These are phyloP conservation scores for Eupelmus urozonus DNA, from an alignment of 2,888 invertebrate genomes.

Conservation along the genomic window DNA sequence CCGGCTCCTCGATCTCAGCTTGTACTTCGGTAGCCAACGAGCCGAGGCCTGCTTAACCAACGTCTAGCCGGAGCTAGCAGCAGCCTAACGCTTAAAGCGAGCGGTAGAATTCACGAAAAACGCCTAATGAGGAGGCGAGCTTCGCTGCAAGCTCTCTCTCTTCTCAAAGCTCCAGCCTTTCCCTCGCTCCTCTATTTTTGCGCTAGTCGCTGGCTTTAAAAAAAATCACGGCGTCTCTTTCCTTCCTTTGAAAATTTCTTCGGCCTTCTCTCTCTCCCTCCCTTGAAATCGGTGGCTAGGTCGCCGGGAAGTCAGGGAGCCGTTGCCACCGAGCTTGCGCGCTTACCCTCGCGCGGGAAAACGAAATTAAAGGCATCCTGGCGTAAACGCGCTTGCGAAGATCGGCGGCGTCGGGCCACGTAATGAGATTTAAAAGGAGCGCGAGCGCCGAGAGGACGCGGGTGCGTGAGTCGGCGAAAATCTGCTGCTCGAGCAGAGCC, in stretches of 20 bases:
- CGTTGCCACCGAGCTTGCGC: not conserved
- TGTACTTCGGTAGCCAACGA: conserved; percentile 6
- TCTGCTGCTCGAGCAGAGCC: conserved; percentile 6
- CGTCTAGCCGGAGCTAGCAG: conserved; percentile 1
- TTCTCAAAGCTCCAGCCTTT: conserved; percentile 16
- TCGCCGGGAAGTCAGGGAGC: conserved; percentile 6
- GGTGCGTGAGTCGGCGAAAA: conserved; percentile 40
- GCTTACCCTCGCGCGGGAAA: not conserved
- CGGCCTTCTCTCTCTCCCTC: conserved; percentile 22
- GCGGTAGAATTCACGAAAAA: conserved; percentile 16
- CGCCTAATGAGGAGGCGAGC: conserved; percentile 44
- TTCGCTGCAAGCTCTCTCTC: conserved; percentile 35
- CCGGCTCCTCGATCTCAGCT: conserved; percentile 9
- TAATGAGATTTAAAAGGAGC: conserved; percentile 58
- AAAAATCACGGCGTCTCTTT: too few relatives aligned
- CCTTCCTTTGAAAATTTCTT: conserved; percentile 50
- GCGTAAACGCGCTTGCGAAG: conserved; percentile 43
- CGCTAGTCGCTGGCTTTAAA: not conserved
- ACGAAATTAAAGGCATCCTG: conserved; percentile 53
- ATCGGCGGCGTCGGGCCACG: conserved; percentile 49
- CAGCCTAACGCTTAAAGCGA: conserved; percentile 1
- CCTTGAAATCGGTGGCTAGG: not conserved
- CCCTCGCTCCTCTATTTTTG: not conserved
- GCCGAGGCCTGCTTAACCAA: conserved; percentile 1
- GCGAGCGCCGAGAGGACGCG: conserved; percentile 11